These are phyloP conservation scores for Diarsia dahlii DNA, from an alignment of 2,888 invertebrate genomes.

Conservation along the genomic window DNA sequence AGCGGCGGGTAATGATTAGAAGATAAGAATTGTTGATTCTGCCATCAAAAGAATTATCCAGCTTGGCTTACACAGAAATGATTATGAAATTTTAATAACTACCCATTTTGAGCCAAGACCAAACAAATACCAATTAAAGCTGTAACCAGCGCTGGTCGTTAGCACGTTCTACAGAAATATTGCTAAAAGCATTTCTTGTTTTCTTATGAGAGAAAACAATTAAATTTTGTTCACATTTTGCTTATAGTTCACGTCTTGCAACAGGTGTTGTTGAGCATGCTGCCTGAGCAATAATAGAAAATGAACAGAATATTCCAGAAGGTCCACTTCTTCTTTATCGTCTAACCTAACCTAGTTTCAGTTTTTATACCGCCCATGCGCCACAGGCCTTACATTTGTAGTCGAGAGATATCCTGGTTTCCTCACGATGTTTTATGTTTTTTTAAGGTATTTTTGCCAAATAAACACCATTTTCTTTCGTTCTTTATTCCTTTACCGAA, in stretches of 20 bases:
- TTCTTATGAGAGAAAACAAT: slow-evolving; percentile 36
- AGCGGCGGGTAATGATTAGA: neutral
- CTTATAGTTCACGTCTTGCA: slow-evolving; percentile 29
- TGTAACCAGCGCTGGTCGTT: slow-evolving; percentile 11
- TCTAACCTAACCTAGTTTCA: no score
- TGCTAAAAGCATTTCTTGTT: slow-evolving; percentile 37
- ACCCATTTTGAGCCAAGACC: neutral
- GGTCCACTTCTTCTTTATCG: neutral
- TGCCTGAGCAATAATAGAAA: neutral
- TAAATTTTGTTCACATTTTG: slow-evolving; percentile 49
- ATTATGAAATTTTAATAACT: neutral
- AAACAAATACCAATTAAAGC: slow-evolving; percentile 29
- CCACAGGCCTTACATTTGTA: no score
- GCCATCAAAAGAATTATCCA: neutral
- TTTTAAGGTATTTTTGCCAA: no score
- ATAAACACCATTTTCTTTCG: no score
- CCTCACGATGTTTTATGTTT: no score
- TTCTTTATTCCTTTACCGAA: neutral
- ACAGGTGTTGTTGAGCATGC: slow-evolving; percentile 40
- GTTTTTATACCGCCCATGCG: no score
- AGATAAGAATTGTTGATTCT: neutral
- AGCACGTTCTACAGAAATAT: slow-evolving; percentile 39
- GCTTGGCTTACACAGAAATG: neutral
- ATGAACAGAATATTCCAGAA: slow-evolving; percentile 14
- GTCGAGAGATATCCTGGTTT: no score